Base-by-base conservation (phyloP, 2,888 invertebrate species). In the Drosophila kanekoi region DNA sequence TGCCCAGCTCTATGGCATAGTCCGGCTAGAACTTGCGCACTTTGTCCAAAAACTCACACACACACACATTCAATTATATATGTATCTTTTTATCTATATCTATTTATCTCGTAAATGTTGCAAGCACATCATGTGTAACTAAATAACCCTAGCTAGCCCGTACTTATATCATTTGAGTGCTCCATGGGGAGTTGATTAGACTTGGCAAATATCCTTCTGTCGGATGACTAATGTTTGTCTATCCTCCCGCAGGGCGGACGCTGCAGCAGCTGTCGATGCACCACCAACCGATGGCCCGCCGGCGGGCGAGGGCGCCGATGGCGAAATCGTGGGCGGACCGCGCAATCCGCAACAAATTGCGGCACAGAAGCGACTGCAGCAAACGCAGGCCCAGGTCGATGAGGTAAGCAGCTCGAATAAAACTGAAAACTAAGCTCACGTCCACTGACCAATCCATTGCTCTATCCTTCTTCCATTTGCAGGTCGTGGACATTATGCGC, bases 401-500 rank as follows among this genome's bases (percentile, higher is more conserved):
- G 96, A 96, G 94, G 95, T 94, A 85, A 77, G 75, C 28, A 8
- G 28, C 8, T 8, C 28, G 28, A 8, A 28, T 8, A 28, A 1
- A 20, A 20, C 4, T 20, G 4, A 20, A 20, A 18, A 18, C 18
- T 18, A 18, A 2, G 18, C 18, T 18, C 18, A 20, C n/a, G n/a
- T 18, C 23, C 5, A 5, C 23, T 23, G 4, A 5, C 5, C 23
- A 1, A 23, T 23, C 5, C 6, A 23, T 18, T 18, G 18, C 18
- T 18, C n/a, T n/a, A 20, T 23, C 8, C 6, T 10, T 18, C 2
- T 2, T 8, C 32, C 11, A 10, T 5, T 16, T 8, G 1, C 35
- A 92, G 95, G 97, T 97, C 75, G 97, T 97, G 69, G 97, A 96
- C 80, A 98, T 99, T 76, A 98, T 98, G 98, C 96, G 97, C 93